Evolutionary conservation across 2,888 invertebrate species (phyloP).

Genomic region (Plebejus argus): DNA sequence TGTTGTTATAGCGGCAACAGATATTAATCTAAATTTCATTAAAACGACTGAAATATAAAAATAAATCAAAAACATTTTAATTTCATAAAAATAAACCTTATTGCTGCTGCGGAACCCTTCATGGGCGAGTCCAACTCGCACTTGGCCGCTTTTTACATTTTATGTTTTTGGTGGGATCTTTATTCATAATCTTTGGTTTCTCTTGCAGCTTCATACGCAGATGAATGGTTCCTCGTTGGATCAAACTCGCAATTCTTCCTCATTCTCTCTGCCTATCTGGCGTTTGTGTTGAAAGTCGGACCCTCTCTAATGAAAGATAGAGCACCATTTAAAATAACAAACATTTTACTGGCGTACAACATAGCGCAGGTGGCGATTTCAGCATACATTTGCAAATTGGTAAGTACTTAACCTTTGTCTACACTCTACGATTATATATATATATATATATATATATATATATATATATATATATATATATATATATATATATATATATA

Average conservation of each 20-base stretch:
- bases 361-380: neutral
- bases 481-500: too few relatives aligned
- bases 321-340: neutral
- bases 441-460: too few relatives aligned
- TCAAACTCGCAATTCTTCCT: constrained; percentile 5
- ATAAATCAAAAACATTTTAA: too few relatives aligned
- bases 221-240: constrained; percentile 2
- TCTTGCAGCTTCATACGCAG: neutral
- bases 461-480: too few relatives aligned
- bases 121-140: too few relatives aligned
- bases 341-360: neutral
- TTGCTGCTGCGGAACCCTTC: too few relatives aligned
- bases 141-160: too few relatives aligned
- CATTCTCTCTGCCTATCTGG: neutral
- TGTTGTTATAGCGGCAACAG: too few relatives aligned
- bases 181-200: neutral
- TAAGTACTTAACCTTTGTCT: neutral
- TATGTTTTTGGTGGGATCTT: too few relatives aligned
- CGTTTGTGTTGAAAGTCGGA: constrained; percentile 7
- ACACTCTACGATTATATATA: neutral
- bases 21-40: too few relatives aligned
- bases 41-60: too few relatives aligned
- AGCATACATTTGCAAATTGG: constrained; percentile 11
- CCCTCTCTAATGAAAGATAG: constrained; percentile 1
- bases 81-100: too few relatives aligned